Evolutionary conservation across 2,888 invertebrate species (phyloP).

Genomic region (Cephus pygmeus): DNA sequence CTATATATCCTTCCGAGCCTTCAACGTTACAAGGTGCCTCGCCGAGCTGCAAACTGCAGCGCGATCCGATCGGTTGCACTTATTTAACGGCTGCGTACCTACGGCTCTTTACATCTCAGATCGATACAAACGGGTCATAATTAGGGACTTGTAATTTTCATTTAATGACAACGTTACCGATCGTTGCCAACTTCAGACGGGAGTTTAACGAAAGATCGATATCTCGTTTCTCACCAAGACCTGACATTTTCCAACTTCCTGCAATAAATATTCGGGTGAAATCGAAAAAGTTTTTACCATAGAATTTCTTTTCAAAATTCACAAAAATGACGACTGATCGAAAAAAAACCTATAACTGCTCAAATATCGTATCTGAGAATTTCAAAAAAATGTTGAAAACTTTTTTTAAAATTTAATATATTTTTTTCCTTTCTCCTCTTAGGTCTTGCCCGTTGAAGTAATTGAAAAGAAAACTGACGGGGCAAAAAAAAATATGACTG

Average conservation of each 20-base stretch:
- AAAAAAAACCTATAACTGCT: not conserved
- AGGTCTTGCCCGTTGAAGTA: not conserved
- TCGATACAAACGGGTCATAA: not conserved
- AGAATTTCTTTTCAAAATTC: not conserved
- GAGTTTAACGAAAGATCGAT: not conserved
- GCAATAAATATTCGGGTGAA: not conserved
- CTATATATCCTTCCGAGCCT: slow-evolving; percentile 23
- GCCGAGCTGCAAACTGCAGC: not conserved
- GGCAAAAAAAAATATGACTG: not conserved
- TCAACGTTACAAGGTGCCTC: not conserved
- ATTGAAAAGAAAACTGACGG: not conserved
- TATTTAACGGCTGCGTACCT: not conserved
- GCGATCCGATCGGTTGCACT: not conserved
- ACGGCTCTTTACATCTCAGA: not conserved
- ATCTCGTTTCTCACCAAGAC: not conserved
- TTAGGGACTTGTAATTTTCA: not conserved
- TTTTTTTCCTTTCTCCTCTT: not conserved
- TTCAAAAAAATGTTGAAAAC: too few relatives aligned
- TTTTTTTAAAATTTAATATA: too few relatives aligned
- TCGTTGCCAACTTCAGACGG: not conserved
- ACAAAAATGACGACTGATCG: not conserved
- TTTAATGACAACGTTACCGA: not conserved
- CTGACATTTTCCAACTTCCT: not conserved
- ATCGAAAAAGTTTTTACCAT: not conserved
- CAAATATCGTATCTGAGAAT: not conserved